Conservation (phyloP, 2,888 invertebrate genomes). For the Lumbricus terrestris region DNA sequence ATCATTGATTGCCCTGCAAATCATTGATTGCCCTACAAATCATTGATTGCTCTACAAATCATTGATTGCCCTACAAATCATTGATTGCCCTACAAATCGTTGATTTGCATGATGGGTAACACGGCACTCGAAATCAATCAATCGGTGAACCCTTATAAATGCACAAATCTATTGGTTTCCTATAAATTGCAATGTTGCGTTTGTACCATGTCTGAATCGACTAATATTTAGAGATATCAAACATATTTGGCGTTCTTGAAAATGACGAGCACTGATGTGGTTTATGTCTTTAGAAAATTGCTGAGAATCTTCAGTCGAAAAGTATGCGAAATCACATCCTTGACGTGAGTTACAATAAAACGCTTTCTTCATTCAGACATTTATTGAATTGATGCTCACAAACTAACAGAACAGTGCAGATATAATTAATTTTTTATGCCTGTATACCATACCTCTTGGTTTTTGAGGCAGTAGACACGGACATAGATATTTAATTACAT, state of each 20-base stretch:
- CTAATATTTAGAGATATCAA: not conserved
- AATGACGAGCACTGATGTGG: not conserved
- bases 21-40: not conserved
- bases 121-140: not conserved
- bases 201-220: not conserved
- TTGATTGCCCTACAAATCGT: not conserved
- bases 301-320: conserved; percentile 79
- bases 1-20: no score
- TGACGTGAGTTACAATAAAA: conserved; percentile 60
- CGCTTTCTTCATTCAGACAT: not conserved
- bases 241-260: not conserved
- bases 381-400: not conserved
- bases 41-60: no score
- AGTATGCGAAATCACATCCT: conserved; percentile 81
- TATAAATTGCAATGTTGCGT: not conserved
- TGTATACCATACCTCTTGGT: no score
- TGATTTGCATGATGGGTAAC: no score
- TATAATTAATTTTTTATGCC: not conserved
- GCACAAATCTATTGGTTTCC: not conserved
- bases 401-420: not conserved
- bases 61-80: not conserved
- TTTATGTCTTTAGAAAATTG: conserved; percentile 55
- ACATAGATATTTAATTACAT: no score
- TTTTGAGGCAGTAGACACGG: no score
- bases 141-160: not conserved